Base-by-base conservation (phyloP, 2,888 invertebrate species). In the Anorthoa munda region DNA sequence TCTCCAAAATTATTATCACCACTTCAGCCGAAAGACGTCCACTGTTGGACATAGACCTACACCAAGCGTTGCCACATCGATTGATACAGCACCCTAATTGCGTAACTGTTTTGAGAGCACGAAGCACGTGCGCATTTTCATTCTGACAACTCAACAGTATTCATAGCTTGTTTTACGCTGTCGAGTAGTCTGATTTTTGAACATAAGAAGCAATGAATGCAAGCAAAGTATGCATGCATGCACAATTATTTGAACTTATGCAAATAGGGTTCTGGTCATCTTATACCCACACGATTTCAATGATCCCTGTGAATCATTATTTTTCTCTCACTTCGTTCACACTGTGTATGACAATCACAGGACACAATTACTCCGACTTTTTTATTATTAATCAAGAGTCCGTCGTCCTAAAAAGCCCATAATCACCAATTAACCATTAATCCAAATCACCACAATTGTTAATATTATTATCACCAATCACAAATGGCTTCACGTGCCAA, bases 401-500 rank as follows among this genome's bases (percentile, higher is more conserved):
- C 5, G 15, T 60, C n/a, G 59, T 39, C 15, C 7, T 13, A 18
- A 39, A 55, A 77, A 72, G 12, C 1, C 18, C 26, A 51, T 51
- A 50, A 56, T 64, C 63, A 64, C 45, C 64, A 79, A 73, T 67
- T 80, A 63, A 23, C 48, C 56, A 68, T 72, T 61, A 63, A 80
- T 65, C 56, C 50, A 67, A 69, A 59, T 58, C 80, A 77, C 39
- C 53, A 67, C 46, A 60, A 75, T 69, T 67, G 74, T 74, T 68
- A 72, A 61, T 63, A 75, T 69, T 65, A 81, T 74, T 71, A 72
- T 65, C 66, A 78, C 56, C 58, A 64, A 72, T 77, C 75, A 80
- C 31, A 59, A 72, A 81, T 51, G 45, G n/a, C 66, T 61, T 69
- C 46, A 61, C 77, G 80, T 84, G 87, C 85, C 86, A 86, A 87